Evolutionary conservation across 2,888 invertebrate species (phyloP).

Genomic region (Tipula vernalis): DNA sequence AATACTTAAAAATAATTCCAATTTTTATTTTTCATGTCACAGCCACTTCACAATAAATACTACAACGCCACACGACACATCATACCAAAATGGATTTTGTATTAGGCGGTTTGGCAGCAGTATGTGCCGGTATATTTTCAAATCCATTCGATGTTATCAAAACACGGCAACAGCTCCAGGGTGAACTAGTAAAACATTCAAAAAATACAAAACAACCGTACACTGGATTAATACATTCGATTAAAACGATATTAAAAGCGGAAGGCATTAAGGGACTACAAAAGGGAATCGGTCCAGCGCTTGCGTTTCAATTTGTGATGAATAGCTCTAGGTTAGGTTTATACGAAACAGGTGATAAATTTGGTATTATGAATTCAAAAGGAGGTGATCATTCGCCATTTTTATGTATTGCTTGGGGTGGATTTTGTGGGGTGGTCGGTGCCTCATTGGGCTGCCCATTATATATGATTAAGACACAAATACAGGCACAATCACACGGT

Average conservation of each 20-base stretch:
- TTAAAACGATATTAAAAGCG: conserved; percentile 55
- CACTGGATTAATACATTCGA: conserved; percentile 69
- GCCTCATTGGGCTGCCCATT: conserved; percentile 61
- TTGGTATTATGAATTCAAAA: conserved; percentile 37
- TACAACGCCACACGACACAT: neutral
- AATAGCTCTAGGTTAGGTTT: conserved; percentile 42
- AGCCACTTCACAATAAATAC: neutral
- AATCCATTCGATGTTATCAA: conserved; percentile 85
- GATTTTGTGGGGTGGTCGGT: conserved; percentile 51
- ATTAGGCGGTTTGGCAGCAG: conserved; percentile 60
- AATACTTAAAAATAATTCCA: neutral
- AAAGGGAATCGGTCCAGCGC: conserved; percentile 68
- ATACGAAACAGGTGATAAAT: conserved; percentile 48
- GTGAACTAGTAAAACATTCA: conserved; percentile 58
- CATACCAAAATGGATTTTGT: conserved; percentile 46
- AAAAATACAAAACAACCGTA: conserved; percentile 45
- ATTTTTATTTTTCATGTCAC: neutral
- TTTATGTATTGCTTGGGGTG: conserved; percentile 23
- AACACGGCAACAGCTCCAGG: conserved; percentile 78
- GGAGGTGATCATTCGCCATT: conserved; percentile 17
- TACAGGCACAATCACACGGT: conserved; percentile 50
- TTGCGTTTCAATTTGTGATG: conserved; percentile 61
- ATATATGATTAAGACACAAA: conserved; percentile 72
- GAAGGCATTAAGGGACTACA: conserved; percentile 66
- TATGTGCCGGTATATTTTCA: conserved; percentile 68